A percentile compares a stretch with the other conserved stretches of the same genome.
These are phyloP conservation scores for Drosophila demipolita DNA, from an alignment of 2,888 invertebrate species.

Conservation along the genomic window DNA sequence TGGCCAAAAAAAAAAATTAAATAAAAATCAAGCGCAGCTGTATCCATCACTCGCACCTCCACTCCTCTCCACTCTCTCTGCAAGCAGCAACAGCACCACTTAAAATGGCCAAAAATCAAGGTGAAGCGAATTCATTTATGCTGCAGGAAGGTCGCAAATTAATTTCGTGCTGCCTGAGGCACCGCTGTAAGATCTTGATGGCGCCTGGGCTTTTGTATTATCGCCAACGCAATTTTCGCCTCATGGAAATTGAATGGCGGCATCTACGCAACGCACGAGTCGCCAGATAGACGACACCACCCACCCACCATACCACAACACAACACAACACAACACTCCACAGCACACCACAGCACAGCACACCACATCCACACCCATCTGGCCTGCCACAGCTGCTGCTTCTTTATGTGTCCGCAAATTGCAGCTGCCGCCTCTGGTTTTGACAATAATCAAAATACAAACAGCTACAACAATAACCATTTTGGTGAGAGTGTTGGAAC, in stretches of 20 bases:
- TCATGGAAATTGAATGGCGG: slow-evolving; percentile 58
- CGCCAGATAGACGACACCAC: slow-evolving; percentile 3
- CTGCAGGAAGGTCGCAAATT: slow-evolving; percentile 73
- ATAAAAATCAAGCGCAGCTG: slow-evolving; percentile 40
- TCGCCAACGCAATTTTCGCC: slow-evolving; percentile 69
- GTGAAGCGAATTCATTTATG: slow-evolving; percentile 63
- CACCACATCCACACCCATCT: not conserved
- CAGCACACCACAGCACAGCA: not conserved
- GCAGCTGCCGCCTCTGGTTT: slow-evolving; percentile 62
- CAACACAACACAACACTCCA: no score
- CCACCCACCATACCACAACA: not conserved
- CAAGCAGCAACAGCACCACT: slow-evolving; percentile 28
- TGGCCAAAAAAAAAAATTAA: slow-evolving; percentile 26
- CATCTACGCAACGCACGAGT: slow-evolving; percentile 23
- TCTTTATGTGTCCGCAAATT: slow-evolving; percentile 62
- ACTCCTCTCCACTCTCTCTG: not conserved
- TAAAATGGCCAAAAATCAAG: slow-evolving; percentile 61
- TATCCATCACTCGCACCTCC: not conserved
- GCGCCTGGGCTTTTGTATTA: slow-evolving; percentile 53
- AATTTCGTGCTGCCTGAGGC: slow-evolving; percentile 53
- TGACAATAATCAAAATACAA: slow-evolving; percentile 76
- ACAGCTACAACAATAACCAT: slow-evolving; percentile 32
- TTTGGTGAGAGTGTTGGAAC: not conserved
- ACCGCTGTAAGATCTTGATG: slow-evolving; percentile 58
- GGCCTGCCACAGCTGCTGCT: not conserved